These are phyloP conservation scores for Amazona vittata DNA, from an alignment of 2,113 vertebrate genomes.

Conservation along the genomic window DNA sequence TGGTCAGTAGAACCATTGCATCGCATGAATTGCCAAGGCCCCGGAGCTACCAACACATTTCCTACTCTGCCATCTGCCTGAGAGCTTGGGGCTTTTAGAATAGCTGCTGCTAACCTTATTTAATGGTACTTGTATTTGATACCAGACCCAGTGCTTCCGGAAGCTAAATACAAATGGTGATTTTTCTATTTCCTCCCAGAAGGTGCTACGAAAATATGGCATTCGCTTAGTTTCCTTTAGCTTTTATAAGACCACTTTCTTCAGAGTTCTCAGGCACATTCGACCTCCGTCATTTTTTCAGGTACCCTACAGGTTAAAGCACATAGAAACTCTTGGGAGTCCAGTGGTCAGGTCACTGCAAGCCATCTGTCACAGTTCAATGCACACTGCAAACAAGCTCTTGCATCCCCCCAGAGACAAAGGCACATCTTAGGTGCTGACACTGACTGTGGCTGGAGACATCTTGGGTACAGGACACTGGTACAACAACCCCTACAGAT, in stretches of 20 bases:
- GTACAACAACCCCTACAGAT: not conserved
- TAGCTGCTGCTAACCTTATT: not conserved
- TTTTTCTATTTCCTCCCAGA: not conserved
- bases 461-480: not conserved
- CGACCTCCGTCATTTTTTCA: not conserved
- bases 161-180: not conserved
- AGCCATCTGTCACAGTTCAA: not conserved
- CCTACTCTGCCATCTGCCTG: not conserved
- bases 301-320: not conserved
- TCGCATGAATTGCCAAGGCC: not conserved
- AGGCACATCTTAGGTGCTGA: not conserved
- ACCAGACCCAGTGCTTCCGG: not conserved
- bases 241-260: not conserved
- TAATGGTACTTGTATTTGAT: not conserved
- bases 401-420: not conserved
- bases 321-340: not conserved
- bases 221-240: not conserved
- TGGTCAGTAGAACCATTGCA: not conserved
- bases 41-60: not conserved
- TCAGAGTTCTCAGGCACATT: not conserved
- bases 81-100: not conserved
- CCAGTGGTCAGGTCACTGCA: not conserved
- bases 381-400: not conserved
- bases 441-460: not conserved
- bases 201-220: not conserved